These are phyloP conservation scores for Pseudanteris insignis DNA, from an alignment of 2,888 invertebrate genomes.

Conservation along the genomic window DNA sequence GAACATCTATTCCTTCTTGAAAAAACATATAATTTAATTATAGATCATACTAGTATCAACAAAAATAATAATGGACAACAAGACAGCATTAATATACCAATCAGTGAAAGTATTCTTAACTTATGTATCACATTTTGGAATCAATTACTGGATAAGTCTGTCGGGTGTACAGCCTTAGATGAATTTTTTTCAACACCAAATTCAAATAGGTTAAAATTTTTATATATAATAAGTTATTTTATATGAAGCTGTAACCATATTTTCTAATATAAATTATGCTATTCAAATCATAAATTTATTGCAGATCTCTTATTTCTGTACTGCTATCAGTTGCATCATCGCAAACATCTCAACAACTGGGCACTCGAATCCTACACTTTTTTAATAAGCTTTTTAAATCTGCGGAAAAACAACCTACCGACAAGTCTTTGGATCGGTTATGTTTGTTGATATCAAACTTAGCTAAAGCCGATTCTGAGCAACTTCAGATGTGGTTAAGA, in stretches of 20 bases:
- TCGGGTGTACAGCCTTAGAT: constrained; percentile 84
- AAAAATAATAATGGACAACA: constrained; percentile 44
- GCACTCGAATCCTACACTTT: constrained; percentile 81
- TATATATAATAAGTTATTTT: no score
- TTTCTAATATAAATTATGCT: not conserved
- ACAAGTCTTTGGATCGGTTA: constrained; percentile 74
- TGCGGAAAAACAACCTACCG: constrained; percentile 60
- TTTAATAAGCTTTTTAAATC: constrained; percentile 78
- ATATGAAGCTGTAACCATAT: not conserved
- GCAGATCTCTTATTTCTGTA: constrained; percentile 79
- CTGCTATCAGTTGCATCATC: constrained; percentile 83
- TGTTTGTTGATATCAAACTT: constrained; percentile 75
- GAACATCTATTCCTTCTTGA: constrained; percentile 74
- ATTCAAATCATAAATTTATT: constrained; percentile 3
- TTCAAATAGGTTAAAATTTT: constrained; percentile 65
- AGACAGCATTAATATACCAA: constrained; percentile 60
- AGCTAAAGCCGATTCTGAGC: constrained; percentile 72
- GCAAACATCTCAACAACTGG: constrained; percentile 76
- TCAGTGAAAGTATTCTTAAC: constrained; percentile 73
- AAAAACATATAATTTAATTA: constrained; percentile 75
- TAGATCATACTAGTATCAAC: constrained; percentile 69
- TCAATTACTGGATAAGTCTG: constrained; percentile 81
- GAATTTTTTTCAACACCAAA: constrained; percentile 76
- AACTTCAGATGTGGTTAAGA: constrained; percentile 74
- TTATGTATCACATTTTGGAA: constrained; percentile 86